Percentiles rank a stretch among this genome's conserved stretches.
Evolutionary conservation across 1,140 invertebrate species (phyloP).

Genomic region (Gryon sp.): DNA sequence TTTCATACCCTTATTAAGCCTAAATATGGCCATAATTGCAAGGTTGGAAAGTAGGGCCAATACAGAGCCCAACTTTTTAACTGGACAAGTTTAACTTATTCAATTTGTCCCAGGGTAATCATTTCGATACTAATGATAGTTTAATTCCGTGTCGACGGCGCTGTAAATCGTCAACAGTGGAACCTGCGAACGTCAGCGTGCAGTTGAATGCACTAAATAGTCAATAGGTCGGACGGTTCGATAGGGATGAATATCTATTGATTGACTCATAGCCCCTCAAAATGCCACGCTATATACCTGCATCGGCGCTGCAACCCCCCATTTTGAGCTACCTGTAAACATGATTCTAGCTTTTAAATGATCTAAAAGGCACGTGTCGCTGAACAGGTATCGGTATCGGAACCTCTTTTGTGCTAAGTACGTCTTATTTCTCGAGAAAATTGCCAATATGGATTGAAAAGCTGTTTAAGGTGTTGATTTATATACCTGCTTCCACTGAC

Average conservation of each 20-base stretch:
- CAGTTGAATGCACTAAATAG: slow-evolving; percentile 74
- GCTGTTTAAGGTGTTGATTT: too few species aligned
- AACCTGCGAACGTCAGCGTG: slow-evolving; percentile 71
- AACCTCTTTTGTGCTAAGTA: slow-evolving; percentile 29
- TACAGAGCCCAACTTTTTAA: too few species aligned
- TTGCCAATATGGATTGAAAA: slow-evolving; percentile 21
- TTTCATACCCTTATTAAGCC: too few species aligned
- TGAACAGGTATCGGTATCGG: slow-evolving; percentile 70
- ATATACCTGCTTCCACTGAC: too few species aligned
- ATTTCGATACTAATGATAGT: slow-evolving; percentile 34
- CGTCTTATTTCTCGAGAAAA: slow-evolving; percentile 53
- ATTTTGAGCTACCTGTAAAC: slow-evolving; percentile 71
- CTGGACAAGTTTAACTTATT: too few species aligned
- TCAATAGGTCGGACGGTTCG: slow-evolving; percentile 68
- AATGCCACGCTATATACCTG: slow-evolving; percentile 73
- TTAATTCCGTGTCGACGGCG: slow-evolving; percentile 22
- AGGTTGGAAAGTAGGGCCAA: too few species aligned
- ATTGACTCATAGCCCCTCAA: slow-evolving; percentile 71
- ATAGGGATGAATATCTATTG: slow-evolving; percentile 78
- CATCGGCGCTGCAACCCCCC: slow-evolving; percentile 59
- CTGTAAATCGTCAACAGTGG: slow-evolving; percentile 62
- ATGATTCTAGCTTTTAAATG: slow-evolving; percentile 71
- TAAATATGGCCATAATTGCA: too few species aligned
- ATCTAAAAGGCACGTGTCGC: slow-evolving; percentile 71
- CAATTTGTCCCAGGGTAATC: too few species aligned